phyloP scores from a whole-genome alignment of 2,888 invertebrate genomes.

The Margaritifera margaritifera region DNA sequence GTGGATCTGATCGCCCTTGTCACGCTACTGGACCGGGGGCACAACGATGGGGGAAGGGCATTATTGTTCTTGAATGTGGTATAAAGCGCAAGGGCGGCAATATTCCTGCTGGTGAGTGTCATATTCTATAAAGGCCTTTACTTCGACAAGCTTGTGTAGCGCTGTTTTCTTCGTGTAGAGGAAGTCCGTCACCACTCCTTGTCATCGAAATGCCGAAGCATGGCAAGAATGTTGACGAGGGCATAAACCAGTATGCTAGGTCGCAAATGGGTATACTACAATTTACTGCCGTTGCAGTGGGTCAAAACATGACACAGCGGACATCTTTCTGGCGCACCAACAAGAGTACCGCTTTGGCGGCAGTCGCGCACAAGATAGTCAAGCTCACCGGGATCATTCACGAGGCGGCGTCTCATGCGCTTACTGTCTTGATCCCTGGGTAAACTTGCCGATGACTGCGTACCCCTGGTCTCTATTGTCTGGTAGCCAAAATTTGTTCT shows the following conservation, averaged over 20 bases:
- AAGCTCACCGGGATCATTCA: background rate
- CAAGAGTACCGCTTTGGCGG: constrained; percentile 1
- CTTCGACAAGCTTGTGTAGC: too few species aligned
- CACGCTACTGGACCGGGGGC: too few species aligned
- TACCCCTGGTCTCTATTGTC: background rate
- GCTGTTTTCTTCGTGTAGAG: too few species aligned
- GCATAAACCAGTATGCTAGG: background rate
- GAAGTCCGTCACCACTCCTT: too few species aligned
- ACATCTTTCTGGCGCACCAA: constrained; percentile 2
- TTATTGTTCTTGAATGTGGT: too few species aligned
- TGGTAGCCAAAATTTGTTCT: background rate
- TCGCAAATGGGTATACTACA: background rate
- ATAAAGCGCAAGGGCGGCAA: too few species aligned
- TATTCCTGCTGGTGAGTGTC: too few species aligned
- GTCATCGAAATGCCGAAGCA: too few species aligned
- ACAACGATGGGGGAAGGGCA: too few species aligned
- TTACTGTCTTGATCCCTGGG: background rate
- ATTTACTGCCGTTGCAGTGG: background rate
- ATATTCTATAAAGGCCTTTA: too few species aligned
- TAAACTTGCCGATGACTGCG: background rate
- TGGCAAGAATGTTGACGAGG: background rate
- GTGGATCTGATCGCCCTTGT: too few species aligned
- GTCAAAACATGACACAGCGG: background rate
- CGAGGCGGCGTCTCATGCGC: background rate
- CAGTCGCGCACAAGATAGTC: too few species aligned